Evolutionary conservation across 2,113 vertebrate species (phyloP), one percentile per base, ranked within the genome.

Genomic region (Mus spicilegus): DNA sequence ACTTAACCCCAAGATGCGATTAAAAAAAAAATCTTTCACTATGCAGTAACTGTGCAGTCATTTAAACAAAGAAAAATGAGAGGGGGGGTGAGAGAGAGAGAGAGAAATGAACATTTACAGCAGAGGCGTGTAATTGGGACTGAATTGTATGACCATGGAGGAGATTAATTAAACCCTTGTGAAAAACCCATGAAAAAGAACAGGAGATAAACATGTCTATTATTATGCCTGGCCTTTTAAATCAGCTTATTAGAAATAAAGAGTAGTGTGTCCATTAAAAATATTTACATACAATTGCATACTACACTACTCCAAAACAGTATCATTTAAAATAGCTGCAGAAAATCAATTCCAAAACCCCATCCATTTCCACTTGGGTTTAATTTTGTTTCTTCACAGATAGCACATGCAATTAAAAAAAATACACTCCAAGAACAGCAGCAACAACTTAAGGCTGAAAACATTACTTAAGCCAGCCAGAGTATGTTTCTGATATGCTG

Each of bases 171-270:
- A 98, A 98, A 98, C 80, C 94, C 95, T 97, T 96, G 93, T 90
- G 72, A 89, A 96, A 95, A 97, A 95, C 51, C 98, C 97, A 96
- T 97, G 98, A 98, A 98, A 98, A 98, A 98, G 97, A 97, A 97
- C 39, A 89, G 95, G 94, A 98, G 97, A 98, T 98, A 98, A 98
- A 98, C 95, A 90, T 88, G 94, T 90, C 97, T 95, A 95, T 97
- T 95, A 95, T 97, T 98, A 96, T 96, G 42, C 75, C 9, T 86
- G 22, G 49, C 22, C 77, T 92, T 94, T 96, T 22, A 81, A 88
- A 97, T 75, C 0, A 97, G 96, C 72, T 96, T 93, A 96, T 97
- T 96, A 96, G 95, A 98, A 98, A 97, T 96, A 97, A 98, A 98
- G 96, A 97, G 90, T 89, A 96, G 56, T 78, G 91, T 58, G 61